A percentile compares a stretch with the other conserved stretches of the same genome.
These are phyloP conservation scores for Chloroceryle aenea DNA, from an alignment of 2,113 vertebrate genomes.

Conservation along the genomic window DNA sequence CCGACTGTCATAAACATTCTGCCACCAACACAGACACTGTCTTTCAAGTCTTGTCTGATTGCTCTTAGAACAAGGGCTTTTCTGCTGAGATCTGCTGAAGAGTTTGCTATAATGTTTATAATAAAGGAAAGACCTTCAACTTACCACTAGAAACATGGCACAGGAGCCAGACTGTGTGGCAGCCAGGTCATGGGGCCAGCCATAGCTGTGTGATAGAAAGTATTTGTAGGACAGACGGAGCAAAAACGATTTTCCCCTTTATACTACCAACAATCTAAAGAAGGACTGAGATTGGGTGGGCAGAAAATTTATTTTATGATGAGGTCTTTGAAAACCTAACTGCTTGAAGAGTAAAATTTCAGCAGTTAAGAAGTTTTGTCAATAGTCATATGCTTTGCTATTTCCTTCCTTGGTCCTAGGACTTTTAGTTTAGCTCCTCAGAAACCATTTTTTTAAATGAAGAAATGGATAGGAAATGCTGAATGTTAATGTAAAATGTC, in stretches of 20 bases:
- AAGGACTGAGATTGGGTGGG: not conserved
- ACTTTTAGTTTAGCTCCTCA: not conserved
- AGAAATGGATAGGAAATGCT: not conserved
- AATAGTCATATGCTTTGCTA: not conserved
- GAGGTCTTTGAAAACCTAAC: not conserved
- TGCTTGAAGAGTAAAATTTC: not conserved
- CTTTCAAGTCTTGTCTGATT: not conserved
- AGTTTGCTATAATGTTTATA: not conserved
- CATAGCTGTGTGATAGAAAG: not conserved
- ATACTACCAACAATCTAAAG: not conserved
- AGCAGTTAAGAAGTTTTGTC: not conserved
- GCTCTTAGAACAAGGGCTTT: not conserved
- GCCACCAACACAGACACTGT: not conserved
- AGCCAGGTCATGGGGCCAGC: not conserved
- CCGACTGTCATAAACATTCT: fast-evolving
- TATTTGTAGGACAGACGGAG: not conserved
- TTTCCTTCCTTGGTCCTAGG: not conserved
- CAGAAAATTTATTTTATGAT: not conserved
- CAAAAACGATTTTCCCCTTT: not conserved
- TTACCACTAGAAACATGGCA: not conserved
- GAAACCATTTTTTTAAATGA: not conserved
- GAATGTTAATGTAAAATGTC: not conserved
- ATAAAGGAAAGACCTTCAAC: not conserved
- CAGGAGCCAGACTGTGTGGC: not conserved
- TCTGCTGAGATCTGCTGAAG: not conserved